phyloP scores from a whole-genome alignment of 2,113 vertebrate species.

The Symphodus melops region DNA sequence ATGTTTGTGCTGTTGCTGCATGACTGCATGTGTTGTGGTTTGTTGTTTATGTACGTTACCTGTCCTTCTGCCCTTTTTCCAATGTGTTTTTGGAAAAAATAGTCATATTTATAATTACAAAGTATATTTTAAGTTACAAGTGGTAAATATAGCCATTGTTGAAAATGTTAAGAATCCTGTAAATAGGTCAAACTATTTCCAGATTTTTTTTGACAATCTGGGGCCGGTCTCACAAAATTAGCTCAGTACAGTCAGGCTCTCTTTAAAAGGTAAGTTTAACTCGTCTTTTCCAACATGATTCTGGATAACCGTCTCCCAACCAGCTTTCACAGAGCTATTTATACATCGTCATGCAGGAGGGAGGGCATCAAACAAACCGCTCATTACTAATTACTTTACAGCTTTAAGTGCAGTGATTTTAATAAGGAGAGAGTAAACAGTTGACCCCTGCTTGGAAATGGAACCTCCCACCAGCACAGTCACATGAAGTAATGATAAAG shows the following conservation, averaged over 20 bases:
- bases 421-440: conserved; percentile 4
- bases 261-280: neutral
- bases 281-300: too few species aligned
- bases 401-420: neutral
- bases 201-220: neutral
- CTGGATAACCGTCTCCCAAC: too few species aligned
- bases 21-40: conserved; percentile 53
- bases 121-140: neutral
- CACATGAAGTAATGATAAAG: neutral
- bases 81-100: neutral
- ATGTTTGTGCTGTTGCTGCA: conserved; percentile 43
- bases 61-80: conserved; percentile 12
- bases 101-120: neutral
- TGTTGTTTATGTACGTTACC: conserved; percentile 21
- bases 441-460: neutral
- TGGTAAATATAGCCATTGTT: neutral
- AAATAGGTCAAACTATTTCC: neutral
- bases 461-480: neutral
- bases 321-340: too few species aligned
- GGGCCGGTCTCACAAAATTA: conserved; percentile 62
- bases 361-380: neutral
- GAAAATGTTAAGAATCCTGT: neutral
- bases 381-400: neutral
- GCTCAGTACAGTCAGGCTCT: neutral
- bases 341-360: too few species aligned